These are phyloP conservation scores for Thyatira batis DNA, from an alignment of 2,888 invertebrate species.

Conservation along the genomic window DNA sequence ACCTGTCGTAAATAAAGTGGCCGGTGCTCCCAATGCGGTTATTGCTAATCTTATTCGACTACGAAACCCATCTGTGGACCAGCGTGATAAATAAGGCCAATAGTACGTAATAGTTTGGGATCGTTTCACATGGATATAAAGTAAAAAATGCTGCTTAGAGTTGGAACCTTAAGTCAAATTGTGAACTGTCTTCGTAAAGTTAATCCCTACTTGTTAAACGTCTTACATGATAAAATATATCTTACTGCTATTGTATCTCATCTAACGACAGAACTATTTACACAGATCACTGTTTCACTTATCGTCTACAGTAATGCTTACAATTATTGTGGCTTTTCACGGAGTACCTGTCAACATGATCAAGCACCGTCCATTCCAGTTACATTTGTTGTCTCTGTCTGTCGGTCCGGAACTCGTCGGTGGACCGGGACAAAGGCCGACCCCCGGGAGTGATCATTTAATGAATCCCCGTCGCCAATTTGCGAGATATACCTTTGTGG, in stretches of 20 bases:
- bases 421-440: conserved; percentile 18
- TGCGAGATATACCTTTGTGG: conserved; percentile 26
- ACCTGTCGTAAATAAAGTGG: conserved; percentile 38
- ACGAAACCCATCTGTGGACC: conserved; percentile 14
- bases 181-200: no score
- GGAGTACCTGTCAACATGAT: background rate
- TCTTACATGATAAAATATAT: background rate
- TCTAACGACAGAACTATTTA: background rate
- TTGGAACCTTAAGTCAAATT: no score
- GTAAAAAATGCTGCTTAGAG: no score
- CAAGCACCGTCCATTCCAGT: conserved; percentile 19
- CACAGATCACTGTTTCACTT: background rate
- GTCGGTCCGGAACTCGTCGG: conserved; percentile 21
- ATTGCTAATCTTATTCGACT: conserved; percentile 28
- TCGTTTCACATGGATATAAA: background rate
- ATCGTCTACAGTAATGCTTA: background rate
- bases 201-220: no score
- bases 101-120: background rate
- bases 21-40: conserved; percentile 24
- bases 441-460: conserved; percentile 36
- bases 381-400: conserved; percentile 21
- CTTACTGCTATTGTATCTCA: background rate
- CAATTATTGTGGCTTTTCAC: background rate
- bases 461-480: conserved; percentile 45
- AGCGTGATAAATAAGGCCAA: background rate